phyloP scores from a whole-genome alignment of 64 coral and sea anemone species.

The Pocillopora damicornis region DNA sequence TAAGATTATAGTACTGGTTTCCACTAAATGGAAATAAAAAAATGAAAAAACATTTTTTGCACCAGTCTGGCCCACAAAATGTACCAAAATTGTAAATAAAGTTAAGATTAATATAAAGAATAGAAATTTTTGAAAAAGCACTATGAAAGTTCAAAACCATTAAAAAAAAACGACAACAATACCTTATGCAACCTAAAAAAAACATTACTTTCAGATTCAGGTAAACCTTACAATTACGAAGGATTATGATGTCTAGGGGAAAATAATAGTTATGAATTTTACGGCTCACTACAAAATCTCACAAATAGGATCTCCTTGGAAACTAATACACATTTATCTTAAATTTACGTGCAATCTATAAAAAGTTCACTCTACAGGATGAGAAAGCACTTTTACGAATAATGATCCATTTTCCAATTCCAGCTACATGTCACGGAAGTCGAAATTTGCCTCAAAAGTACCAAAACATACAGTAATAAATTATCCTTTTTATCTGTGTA shows the following conservation, averaged over 20 bases:
- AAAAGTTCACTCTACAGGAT: background rate
- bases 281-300: conserved; percentile 14
- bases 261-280: background rate
- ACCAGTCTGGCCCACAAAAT: too few species aligned
- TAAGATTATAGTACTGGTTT: too few species aligned
- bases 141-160: too few species aligned
- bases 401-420: conserved; percentile 7
- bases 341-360: background rate
- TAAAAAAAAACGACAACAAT: background rate
- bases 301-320: conserved; percentile 3
- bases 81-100: too few species aligned
- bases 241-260: background rate
- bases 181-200: background rate
- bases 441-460: background rate
- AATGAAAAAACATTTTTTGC: too few species aligned
- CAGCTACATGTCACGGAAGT: conserved; percentile 19
- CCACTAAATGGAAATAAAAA: too few species aligned
- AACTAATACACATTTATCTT: conserved; percentile 7
- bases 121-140: too few species aligned
- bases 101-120: too few species aligned
- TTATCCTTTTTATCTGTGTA: background rate
- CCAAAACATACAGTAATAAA: background rate
- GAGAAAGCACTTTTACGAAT: conserved; percentile 24
- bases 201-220: background rate
- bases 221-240: background rate